Percentiles rank a stretch among this genome's conserved stretches.
Evolutionary conservation across 1,140 invertebrate genomes (phyloP).

Genomic region (Oncopodura yosiiana): DNA sequence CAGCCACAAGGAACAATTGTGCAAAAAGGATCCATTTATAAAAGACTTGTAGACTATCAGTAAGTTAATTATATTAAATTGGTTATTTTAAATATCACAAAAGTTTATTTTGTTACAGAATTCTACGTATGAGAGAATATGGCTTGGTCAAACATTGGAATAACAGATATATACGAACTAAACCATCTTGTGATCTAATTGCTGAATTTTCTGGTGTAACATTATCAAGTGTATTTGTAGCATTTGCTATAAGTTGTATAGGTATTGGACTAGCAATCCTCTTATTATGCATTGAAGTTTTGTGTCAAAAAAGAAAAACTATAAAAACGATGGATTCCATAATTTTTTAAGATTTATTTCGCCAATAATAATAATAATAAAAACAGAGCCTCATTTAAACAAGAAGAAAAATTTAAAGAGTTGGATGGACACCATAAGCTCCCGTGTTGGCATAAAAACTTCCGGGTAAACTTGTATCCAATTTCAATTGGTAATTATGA

Average conservation of each 20-base stretch:
- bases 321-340: no score
- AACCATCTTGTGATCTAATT: not conserved
- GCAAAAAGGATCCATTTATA: constrained; percentile 4
- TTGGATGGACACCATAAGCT: constrained; percentile 23
- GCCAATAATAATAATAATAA: not conserved
- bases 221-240: not conserved
- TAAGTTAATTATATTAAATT: not conserved
- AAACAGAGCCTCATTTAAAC: not conserved
- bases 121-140: constrained; percentile 7
- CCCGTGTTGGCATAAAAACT: constrained; percentile 18
- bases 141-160: constrained; percentile 15
- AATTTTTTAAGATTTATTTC: no score
- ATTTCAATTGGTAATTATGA: constrained; percentile 22
- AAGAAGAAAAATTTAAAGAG: constrained; percentile 1
- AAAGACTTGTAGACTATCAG: constrained; percentile 26
- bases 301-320: no score
- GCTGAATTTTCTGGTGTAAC: not conserved
- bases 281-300: not conserved
- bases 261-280: not conserved
- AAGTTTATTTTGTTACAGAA: constrained; percentile 6
- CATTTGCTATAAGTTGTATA: not conserved
- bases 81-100: not conserved
- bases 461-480: constrained; percentile 28
- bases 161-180: not conserved
- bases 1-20: constrained; percentile 23